These are phyloP conservation scores for Limnephilus rhombicus DNA, from an alignment of 2,888 invertebrate genomes.

Conservation along the genomic window DNA sequence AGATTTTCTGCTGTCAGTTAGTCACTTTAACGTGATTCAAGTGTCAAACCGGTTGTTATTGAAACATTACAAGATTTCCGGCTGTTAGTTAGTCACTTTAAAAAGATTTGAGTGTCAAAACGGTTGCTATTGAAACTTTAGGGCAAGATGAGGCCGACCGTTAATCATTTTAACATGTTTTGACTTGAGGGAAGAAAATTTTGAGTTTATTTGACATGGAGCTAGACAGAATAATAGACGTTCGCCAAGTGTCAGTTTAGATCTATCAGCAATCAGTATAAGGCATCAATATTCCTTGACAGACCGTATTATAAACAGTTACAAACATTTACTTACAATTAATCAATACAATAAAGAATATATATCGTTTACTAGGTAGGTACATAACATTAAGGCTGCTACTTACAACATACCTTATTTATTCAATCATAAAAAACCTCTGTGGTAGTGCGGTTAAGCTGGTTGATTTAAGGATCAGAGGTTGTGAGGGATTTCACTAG, in stretches of 20 bases:
- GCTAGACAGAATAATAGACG: neutral
- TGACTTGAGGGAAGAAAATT: neutral
- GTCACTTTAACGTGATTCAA: neutral
- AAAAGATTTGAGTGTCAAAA: neutral
- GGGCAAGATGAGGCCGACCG: too few species aligned
- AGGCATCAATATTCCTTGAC: neutral
- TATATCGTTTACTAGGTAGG: neutral
- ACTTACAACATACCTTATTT: neutral
- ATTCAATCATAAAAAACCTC: neutral
- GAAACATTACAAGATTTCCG: neutral
- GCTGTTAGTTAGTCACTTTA: neutral
- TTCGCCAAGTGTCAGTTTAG: neutral
- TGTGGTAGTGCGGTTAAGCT: neutral
- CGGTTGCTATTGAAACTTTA: neutral
- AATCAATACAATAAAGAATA: neutral
- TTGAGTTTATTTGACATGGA: neutral
- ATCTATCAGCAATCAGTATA: neutral
- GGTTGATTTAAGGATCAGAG: neutral
- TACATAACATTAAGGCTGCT: neutral
- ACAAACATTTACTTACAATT: neutral
- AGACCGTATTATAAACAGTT: neutral
- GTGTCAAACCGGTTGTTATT: neutral
- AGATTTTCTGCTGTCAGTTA: neutral
- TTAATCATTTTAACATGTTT: neutral
- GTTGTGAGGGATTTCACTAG: neutral